These are phyloP conservation scores for Taphrorychus bicolor DNA, from an alignment of 2,888 invertebrate species.

Conservation along the genomic window DNA sequence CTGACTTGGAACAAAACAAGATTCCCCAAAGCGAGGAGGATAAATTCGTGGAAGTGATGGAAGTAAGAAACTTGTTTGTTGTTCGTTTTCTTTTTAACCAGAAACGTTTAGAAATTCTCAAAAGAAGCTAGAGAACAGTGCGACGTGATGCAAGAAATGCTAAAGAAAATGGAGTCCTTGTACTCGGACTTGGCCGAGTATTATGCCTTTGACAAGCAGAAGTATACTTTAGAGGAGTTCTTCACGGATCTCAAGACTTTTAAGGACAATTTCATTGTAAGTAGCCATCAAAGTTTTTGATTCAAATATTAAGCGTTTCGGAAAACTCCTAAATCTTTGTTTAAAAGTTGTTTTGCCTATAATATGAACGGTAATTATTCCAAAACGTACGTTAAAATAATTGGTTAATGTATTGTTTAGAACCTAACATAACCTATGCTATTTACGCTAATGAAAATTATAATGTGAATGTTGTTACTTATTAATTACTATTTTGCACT, in stretches of 20 bases:
- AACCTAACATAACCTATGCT: too few species aligned
- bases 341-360: background rate
- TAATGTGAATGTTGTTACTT: too few species aligned
- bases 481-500: too few species aligned
- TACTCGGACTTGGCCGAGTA: slow-evolving; percentile 88
- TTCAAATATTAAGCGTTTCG: background rate
- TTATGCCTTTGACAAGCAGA: slow-evolving; percentile 89
- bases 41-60: slow-evolving; percentile 86
- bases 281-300: slow-evolving; percentile 47
- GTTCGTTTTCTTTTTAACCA: slow-evolving; percentile 16
- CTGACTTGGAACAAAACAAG: slow-evolving; percentile 85
- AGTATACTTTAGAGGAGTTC: slow-evolving; percentile 95
- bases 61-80: slow-evolving; percentile 62
- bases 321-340: background rate
- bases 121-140: slow-evolving; percentile 84
- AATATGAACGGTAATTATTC: too few species aligned
- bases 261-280: slow-evolving; percentile 87
- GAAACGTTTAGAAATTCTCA: slow-evolving; percentile 57
- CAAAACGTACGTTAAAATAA: too few species aligned
- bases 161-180: slow-evolving; percentile 87
- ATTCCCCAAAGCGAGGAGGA: slow-evolving; percentile 83
- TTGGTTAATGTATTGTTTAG: too few species aligned
- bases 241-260: slow-evolving; percentile 94
- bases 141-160: slow-evolving; percentile 91
- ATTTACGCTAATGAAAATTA: too few species aligned